phyloP scores from a whole-genome alignment of 1,140 invertebrate species.

The Anastatus disparis region DNA sequence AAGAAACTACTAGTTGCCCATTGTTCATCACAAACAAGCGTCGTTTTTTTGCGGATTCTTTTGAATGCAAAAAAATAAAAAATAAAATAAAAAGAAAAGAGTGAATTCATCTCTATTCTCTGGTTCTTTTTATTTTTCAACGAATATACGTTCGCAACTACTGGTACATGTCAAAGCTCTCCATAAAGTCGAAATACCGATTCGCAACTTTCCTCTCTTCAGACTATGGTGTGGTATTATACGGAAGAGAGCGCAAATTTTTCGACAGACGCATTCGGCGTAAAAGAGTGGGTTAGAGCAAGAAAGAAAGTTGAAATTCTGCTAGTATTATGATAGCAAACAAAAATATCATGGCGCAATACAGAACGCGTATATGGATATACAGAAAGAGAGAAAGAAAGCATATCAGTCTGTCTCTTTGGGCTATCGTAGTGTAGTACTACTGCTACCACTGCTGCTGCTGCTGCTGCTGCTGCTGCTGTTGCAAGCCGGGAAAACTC shows the following conservation, averaged over 20 bases:
- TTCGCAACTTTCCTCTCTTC: background rate
- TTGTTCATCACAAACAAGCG: background rate
- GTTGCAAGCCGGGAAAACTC: constrained; percentile 57
- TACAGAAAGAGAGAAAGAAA: constrained; percentile 7
- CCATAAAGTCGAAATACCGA: background rate
- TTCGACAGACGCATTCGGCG: background rate
- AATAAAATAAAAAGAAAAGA: background rate
- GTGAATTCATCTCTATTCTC: no score
- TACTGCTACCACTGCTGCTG: no score
- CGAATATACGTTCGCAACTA: no score
- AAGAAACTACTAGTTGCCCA: background rate
- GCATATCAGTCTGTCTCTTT: background rate
- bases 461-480: no score
- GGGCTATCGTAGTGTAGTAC: no score
- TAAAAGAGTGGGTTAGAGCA: constrained; percentile 15
- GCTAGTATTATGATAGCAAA: constrained; percentile 59
- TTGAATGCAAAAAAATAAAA: background rate
- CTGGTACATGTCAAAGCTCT: background rate
- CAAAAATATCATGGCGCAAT: constrained; percentile 62
- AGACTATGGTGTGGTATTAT: background rate
- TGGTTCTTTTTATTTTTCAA: no score
- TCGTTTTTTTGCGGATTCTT: background rate
- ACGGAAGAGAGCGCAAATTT: background rate
- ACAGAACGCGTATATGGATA: constrained; percentile 34
- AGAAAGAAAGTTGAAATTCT: constrained; percentile 43